Base-by-base conservation (phyloP, 2,797 vertebrate species). In the Lacerta viridis region DNA sequence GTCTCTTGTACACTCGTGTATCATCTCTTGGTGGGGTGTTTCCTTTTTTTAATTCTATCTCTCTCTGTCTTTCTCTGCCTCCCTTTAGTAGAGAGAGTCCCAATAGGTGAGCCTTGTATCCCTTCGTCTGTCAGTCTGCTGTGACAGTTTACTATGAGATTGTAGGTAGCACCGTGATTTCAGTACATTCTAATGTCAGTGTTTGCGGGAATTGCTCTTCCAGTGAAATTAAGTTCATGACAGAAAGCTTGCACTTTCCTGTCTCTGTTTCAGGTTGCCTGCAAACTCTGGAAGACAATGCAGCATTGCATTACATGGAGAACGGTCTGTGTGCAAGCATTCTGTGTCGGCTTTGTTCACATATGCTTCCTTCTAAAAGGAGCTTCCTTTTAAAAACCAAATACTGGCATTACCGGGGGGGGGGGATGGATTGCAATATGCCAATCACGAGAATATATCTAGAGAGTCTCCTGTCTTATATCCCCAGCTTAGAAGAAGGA, bases 381-480 rank as follows among this genome's bases (percentile, higher is more conserved):
- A 46, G 50, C 66, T 71, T 43, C 29, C 43, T 10, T 13, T 55
- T 74, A 72, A 68, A 43, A 83, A 41, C 27, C 39, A 25, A 80
- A 76, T 36, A 59, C 18, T 50, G 71, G 55, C 18, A 25, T 84
- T 88, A 27, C 23, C 4, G 39, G 39, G 39, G 4, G 4, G 39
- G 39, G 39, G 39, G 4, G 4, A 41, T 41, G 39, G 39, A 50
- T 64, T 68, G 64, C 23, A n/a, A 46, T n/a, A 36, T 59, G 74
- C 41, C 7, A 64, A 9, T 85, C 74, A 90, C 71, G 50, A 80
- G 77, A 78, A 55, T 72, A n/a, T 83, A 39, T 71, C 75, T 20
- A 71, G 80, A 1, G 2, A 64, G 69, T 72, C 7, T 33, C 8
- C 72, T 66, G 50, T 80, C 64, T 4, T 23, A 66, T 27, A 1